Percentiles rank a stretch among this genome's conserved stretches.
Evolutionary conservation across 2,888 invertebrate species (phyloP).

Genomic region (Cabera pusaria): DNA sequence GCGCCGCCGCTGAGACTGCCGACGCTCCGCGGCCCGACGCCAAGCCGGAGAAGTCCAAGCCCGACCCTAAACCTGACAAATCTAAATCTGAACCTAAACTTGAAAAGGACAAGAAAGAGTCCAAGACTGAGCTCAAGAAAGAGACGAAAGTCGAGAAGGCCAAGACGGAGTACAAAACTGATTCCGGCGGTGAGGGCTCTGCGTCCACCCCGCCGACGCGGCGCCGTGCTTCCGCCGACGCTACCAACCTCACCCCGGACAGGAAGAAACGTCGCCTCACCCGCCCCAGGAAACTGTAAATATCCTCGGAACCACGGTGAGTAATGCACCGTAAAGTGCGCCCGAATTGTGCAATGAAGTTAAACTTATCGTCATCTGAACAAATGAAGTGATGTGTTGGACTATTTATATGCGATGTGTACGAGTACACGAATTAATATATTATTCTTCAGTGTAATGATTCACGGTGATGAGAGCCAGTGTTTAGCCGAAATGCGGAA

Average conservation of each 20-base stretch:
- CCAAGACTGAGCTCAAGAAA: constrained; percentile 16
- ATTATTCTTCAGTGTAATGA: too few species aligned
- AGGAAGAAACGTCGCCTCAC: constrained; percentile 77
- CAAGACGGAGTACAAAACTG: constrained; percentile 38
- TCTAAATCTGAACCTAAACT: constrained; percentile 24
- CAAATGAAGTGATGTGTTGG: too few species aligned
- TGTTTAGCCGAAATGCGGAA: too few species aligned
- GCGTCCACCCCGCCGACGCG: constrained; percentile 54
- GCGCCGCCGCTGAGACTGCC: constrained; percentile 29
- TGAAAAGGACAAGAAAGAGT: constrained; percentile 21
- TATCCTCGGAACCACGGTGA: too few species aligned
- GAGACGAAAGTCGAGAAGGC: constrained; percentile 25
- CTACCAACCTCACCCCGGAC: constrained; percentile 59
- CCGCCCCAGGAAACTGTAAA: constrained; percentile 72
- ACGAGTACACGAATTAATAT: too few species aligned
- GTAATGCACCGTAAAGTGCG: too few species aligned
- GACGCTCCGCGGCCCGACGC: constrained; percentile 31
- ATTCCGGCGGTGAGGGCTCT: constrained; percentile 38
- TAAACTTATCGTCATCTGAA: too few species aligned
- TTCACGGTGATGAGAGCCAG: too few species aligned
- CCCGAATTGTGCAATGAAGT: too few species aligned
- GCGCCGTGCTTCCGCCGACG: constrained; percentile 66
- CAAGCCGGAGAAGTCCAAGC: constrained; percentile 35
- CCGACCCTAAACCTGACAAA: constrained; percentile 23
- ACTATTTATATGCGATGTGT: too few species aligned